phyloP scores from a whole-genome alignment of 2,113 vertebrate genomes.

The Leptobrachium leishanense region DNA sequence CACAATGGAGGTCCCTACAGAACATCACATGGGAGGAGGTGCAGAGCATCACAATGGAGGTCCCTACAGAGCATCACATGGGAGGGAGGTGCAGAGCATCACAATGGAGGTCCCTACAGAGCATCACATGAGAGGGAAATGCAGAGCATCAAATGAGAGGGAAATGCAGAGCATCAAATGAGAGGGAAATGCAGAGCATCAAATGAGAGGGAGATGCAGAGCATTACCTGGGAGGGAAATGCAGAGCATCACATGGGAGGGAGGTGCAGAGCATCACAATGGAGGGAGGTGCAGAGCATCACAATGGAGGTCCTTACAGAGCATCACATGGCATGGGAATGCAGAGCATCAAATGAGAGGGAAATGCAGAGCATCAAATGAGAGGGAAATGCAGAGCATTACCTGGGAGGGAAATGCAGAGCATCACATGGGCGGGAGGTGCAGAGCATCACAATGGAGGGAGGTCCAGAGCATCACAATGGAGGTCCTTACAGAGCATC shows the following conservation, averaged over 20 bases:
- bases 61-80: background rate
- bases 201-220: background rate
- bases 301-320: background rate
- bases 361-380: background rate
- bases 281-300: background rate
- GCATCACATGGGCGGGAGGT: background rate
- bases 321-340: background rate
- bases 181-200: background rate
- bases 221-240: background rate
- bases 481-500: slow-evolving; percentile 21
- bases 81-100: background rate
- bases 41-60: background rate
- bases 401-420: too few relatives aligned
- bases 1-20: slow-evolving; percentile 9
- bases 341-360: background rate
- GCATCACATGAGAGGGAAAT: background rate
- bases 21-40: background rate
- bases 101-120: background rate
- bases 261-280: background rate
- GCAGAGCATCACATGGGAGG: background rate
- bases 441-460: too few relatives aligned
- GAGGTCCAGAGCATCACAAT: background rate
- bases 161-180: background rate
- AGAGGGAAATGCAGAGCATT: too few relatives aligned
- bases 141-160: slow-evolving; percentile 6